Conservation (phyloP, 2,888 invertebrate species). For the Athalia cordata region DNA sequence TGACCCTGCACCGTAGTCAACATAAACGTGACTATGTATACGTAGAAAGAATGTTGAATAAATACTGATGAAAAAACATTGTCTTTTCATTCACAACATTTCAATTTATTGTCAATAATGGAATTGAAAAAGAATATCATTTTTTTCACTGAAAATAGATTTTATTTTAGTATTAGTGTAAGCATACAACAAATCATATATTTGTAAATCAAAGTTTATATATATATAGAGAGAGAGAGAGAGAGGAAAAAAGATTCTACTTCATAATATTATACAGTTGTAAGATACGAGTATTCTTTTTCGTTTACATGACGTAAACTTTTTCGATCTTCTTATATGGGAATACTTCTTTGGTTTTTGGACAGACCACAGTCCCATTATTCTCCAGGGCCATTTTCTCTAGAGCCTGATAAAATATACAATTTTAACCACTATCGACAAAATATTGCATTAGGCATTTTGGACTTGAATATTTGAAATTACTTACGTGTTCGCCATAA, state of each 20-base stretch:
- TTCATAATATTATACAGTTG: slow-evolving; percentile 45
- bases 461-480: not conserved
- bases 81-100: not conserved
- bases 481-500: slow-evolving; percentile 89
- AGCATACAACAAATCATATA: slow-evolving; percentile 57
- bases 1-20: slow-evolving; percentile 28
- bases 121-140: slow-evolving; percentile 6
- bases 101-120: slow-evolving; percentile 1
- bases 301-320: slow-evolving; percentile 94
- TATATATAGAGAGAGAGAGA: slow-evolving; percentile 38
- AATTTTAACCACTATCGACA: not conserved
- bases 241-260: slow-evolving; percentile 46
- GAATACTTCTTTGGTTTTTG: slow-evolving; percentile 94
- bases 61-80: slow-evolving; percentile 25
- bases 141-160: slow-evolving; percentile 61
- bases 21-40: slow-evolving; percentile 19
- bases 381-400: slow-evolving; percentile 93
- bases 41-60: slow-evolving; percentile 29
- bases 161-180: slow-evolving; percentile 57
- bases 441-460: slow-evolving; percentile 4
- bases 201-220: slow-evolving; percentile 49
- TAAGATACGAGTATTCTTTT: slow-evolving; percentile 49
- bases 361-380: slow-evolving; percentile 94
- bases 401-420: slow-evolving; percentile 80
- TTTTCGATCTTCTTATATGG: slow-evolving; percentile 94